These are phyloP conservation scores for Neotoma lepida DNA, from an alignment of 2,113 vertebrate genomes.

Conservation along the genomic window DNA sequence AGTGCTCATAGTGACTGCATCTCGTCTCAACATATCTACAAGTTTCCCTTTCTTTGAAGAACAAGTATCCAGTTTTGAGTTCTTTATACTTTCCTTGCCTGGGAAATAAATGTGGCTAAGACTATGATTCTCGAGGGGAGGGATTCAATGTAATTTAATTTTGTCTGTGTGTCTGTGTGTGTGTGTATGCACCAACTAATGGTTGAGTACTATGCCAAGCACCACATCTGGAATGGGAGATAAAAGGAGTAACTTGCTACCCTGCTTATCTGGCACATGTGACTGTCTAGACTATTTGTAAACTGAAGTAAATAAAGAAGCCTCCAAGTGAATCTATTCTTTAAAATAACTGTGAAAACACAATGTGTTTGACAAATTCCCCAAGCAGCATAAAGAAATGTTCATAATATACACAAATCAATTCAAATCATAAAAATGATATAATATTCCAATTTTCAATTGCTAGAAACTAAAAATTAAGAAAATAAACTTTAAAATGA, in stretches of 20 bases:
- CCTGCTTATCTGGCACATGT: constrained; percentile 17
- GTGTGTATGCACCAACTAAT: neutral
- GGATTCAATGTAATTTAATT: neutral
- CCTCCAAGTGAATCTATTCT: constrained; percentile 32
- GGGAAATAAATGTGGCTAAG: constrained; percentile 32
- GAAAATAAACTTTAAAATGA: constrained; percentile 13
- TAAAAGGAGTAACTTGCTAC: constrained; percentile 23
- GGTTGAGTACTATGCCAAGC: constrained; percentile 24
- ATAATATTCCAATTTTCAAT: constrained; percentile 42
- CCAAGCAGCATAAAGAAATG: constrained; percentile 38
- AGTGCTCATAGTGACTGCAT: neutral
- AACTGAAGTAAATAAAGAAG: constrained; percentile 57
- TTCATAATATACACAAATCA: constrained; percentile 7
- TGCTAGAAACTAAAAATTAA: constrained; percentile 25
- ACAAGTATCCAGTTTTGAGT: constrained; percentile 4
- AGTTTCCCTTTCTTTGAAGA: neutral
- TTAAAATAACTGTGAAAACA: constrained; percentile 47
- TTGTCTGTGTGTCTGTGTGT: neutral
- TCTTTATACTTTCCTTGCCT: constrained; percentile 20
- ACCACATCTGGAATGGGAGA: constrained; percentile 49
- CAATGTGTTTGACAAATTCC: constrained; percentile 50
- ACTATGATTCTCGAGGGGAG: constrained; percentile 45
- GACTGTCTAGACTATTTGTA: constrained; percentile 46
- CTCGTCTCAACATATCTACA: neutral
- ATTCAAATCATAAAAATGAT: constrained; percentile 10